Conservation (phyloP, 2,113 vertebrate species). For the Verasper variegatus region DNA sequence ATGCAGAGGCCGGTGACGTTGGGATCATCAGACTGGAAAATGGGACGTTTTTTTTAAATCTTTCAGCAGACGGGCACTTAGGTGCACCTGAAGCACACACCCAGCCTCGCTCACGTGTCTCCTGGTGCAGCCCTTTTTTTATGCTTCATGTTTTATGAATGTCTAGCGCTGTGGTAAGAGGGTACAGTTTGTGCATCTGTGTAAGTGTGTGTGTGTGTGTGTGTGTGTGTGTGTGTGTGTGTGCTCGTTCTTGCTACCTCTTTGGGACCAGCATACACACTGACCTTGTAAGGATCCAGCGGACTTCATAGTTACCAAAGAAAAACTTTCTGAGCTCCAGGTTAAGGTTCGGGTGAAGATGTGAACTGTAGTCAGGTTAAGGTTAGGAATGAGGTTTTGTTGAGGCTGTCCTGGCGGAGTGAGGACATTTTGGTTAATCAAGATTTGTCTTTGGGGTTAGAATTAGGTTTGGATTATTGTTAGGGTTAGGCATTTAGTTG, state of each 20-base stretch:
- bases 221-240: too few relatives aligned
- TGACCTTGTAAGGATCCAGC: neutral
- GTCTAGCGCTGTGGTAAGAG: constrained; percentile 22
- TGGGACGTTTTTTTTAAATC: neutral
- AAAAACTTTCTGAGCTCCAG: too few relatives aligned
- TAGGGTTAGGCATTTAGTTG: too few relatives aligned
- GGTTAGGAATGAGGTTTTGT: too few relatives aligned
- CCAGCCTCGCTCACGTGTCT: constrained; percentile 8
- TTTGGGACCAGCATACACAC: neutral
- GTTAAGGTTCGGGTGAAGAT: too few relatives aligned
- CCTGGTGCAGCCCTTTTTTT: constrained; percentile 25
- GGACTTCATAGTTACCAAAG: too few relatives aligned
- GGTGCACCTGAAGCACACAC: constrained; percentile 29
- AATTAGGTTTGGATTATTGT: too few relatives aligned
- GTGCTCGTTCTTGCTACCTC: neutral
- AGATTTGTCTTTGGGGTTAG: too few relatives aligned
- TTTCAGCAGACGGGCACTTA: neutral
- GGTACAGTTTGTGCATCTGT: constrained; percentile 23
- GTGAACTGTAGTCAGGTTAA: too few relatives aligned
- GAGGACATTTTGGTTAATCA: too few relatives aligned
- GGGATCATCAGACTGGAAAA: neutral
- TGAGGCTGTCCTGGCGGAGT: too few relatives aligned
- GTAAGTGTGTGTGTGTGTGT: neutral
- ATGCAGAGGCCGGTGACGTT: neutral
- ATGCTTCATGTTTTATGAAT: constrained; percentile 66